These are phyloP conservation scores for Antitype chi DNA, from an alignment of 2,888 invertebrate species.

Conservation along the genomic window DNA sequence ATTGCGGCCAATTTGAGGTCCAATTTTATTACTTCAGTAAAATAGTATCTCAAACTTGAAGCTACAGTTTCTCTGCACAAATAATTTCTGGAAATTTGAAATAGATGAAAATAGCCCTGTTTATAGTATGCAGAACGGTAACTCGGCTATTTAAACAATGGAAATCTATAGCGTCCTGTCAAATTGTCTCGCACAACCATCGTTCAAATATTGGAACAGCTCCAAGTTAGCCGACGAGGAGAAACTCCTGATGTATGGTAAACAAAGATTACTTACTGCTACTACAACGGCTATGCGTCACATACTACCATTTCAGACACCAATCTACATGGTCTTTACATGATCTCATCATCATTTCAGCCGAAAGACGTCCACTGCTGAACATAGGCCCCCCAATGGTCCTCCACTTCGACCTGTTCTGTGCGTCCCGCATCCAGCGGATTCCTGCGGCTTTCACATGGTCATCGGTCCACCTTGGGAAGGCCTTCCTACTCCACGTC, in stretches of 20 bases:
- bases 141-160: conserved; percentile 31
- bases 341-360: too few relatives aligned
- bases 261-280: conserved; percentile 31
- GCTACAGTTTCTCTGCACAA: not conserved
- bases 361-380: too few relatives aligned
- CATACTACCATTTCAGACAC: not conserved
- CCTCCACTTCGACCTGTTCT: too few relatives aligned
- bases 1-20: not conserved
- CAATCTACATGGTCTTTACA: too few relatives aligned
- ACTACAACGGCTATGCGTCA: not conserved
- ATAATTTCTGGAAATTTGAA: conserved; percentile 15
- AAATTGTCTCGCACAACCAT: conserved; percentile 25
- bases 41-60: not conserved
- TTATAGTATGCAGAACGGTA: not conserved
- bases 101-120: conserved; percentile 23
- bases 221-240: conserved; percentile 26
- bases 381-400: too few relatives aligned
- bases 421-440: too few relatives aligned
- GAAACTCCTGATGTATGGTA: conserved; percentile 19
- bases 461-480: too few relatives aligned
- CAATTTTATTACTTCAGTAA: not conserved
- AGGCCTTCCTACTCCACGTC: too few relatives aligned
- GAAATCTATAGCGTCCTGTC: conserved; percentile 42
- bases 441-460: too few relatives aligned
- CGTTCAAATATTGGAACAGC: conserved; percentile 38